A percentile compares a stretch with the other conserved stretches of the same genome.
Conservation (phyloP, 2,888 invertebrate species). For the Scaptomyza parva region DNA sequence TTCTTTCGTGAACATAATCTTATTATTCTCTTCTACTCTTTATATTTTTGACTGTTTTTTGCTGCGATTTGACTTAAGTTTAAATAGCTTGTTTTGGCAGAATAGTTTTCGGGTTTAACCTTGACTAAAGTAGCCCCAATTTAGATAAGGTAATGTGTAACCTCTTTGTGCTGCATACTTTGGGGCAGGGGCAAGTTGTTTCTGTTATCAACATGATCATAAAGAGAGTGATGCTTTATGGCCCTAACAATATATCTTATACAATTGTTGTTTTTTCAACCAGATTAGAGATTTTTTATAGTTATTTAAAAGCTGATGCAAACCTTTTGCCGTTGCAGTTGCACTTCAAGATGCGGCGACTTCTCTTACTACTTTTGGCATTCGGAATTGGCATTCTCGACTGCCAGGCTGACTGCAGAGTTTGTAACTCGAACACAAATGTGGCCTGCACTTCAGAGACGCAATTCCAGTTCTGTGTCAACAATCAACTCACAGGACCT, state of each 20-base stretch:
- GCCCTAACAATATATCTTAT: not conserved
- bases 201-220: constrained; percentile 3
- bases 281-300: constrained; percentile 21
- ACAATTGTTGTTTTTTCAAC: not conserved
- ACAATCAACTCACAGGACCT: constrained; percentile 36
- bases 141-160: constrained; percentile 53
- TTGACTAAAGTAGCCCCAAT: constrained; percentile 47
- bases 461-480: constrained; percentile 61
- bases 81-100: constrained; percentile 57
- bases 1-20: constrained; percentile 28
- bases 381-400: not conserved
- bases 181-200: constrained; percentile 15
- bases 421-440: constrained; percentile 39
- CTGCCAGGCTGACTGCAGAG: constrained; percentile 53
- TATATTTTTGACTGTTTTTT: constrained; percentile 10
- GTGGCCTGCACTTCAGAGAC: constrained; percentile 68
- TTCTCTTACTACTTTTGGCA: constrained; percentile 13
- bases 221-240: constrained; percentile 5
- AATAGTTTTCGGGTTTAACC: constrained; percentile 32
- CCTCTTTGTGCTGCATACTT: constrained; percentile 37
- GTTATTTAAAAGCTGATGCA: constrained; percentile 6
- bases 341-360: constrained; percentile 39
- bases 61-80: constrained; percentile 19
- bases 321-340: constrained; percentile 21
- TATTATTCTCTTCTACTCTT: not conserved